Evolutionary conservation across 2,113 vertebrate species (phyloP), one percentile per base, ranked within the genome.

Genomic region (Ageneiosus marmoratus): DNA sequence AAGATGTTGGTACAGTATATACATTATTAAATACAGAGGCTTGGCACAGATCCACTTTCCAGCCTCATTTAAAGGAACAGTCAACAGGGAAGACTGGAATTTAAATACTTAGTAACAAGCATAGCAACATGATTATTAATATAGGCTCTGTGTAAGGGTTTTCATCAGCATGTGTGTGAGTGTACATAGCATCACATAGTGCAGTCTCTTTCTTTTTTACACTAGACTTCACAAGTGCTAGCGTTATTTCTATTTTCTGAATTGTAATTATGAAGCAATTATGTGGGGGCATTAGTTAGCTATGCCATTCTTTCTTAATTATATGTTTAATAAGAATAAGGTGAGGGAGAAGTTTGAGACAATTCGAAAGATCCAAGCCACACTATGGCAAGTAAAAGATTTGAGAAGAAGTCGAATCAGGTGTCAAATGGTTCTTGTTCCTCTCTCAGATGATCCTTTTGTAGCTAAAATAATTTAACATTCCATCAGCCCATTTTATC

Each of bases 81-180:
- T 65, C 75, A 50, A 34, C 44, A 24, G 18, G 27, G 46, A 60
- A n/a, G 9, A 62, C 67, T 37, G 63, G 53, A 53, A 80, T 22
- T 44, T 55, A 56, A 20, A 27, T 62, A 62, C 77, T 83, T 76
- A 53, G 81, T 80, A 80, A 83, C 85, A 72, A 80, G 81, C 81
- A 34, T 83, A 83, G 82, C 78, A 86, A 86, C 81, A 81, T 1
- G 22, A 56, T 70, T 58, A 83, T 83, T 83, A 86, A 86, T 80
- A 86, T 41, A 60, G 22, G 70, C 65, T 76, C 37, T 72, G 27
- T 37, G n/a, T 69, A 22, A 58, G 8, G 56, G 41, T 70, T 84
- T 69, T 83, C 77, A 83, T 13, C 72, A 48, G 51, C n/a, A 69
- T 55, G 22, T 85, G 18, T 65, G 62, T 65, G 37, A 78, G 67